Percentiles rank a stretch among this genome's conserved stretches.
phyloP scores from a whole-genome alignment of 1,140 invertebrate species.

The Halesus radiatus region DNA sequence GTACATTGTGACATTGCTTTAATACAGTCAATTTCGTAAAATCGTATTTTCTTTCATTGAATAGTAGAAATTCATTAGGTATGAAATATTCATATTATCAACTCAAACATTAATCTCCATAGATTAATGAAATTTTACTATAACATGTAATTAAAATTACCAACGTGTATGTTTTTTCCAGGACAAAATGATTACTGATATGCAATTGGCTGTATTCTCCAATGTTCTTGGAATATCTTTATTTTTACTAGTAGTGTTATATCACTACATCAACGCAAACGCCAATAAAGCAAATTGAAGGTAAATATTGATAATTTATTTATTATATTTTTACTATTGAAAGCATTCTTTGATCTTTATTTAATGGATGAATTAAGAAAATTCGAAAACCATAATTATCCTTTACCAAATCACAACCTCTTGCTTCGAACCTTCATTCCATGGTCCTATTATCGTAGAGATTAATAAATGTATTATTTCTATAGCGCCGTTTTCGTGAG shows the following conservation, averaged over 20 bases:
- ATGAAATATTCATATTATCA: too few species aligned
- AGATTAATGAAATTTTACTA: too few species aligned
- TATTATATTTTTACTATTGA: background rate
- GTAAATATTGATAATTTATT: conserved; percentile 23
- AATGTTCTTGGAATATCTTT: conserved; percentile 95
- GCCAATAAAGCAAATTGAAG: conserved; percentile 72
- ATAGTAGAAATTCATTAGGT: too few species aligned
- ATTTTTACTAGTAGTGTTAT: conserved; percentile 95
- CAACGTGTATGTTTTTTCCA: conserved; percentile 38
- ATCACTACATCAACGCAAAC: conserved; percentile 97
- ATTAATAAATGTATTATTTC: too few species aligned
- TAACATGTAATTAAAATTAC: background rate
- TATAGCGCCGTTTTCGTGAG: too few species aligned
- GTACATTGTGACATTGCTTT: background rate
- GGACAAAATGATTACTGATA: conserved; percentile 91
- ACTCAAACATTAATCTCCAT: too few species aligned
- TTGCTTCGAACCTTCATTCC: too few species aligned
- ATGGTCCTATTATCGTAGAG: too few species aligned
- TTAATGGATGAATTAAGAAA: background rate
- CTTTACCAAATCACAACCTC: too few species aligned
- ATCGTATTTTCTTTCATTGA: too few species aligned
- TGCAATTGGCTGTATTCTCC: conserved; percentile 95
- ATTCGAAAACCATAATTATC: too few species aligned
- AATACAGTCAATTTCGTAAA: too few species aligned
- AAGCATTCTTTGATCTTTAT: background rate